Evolutionary conservation across 2,113 vertebrate genomes (phyloP), one percentile per base, ranked within the genome.

Genomic region (Rhinolophus ferrumequinum): DNA sequence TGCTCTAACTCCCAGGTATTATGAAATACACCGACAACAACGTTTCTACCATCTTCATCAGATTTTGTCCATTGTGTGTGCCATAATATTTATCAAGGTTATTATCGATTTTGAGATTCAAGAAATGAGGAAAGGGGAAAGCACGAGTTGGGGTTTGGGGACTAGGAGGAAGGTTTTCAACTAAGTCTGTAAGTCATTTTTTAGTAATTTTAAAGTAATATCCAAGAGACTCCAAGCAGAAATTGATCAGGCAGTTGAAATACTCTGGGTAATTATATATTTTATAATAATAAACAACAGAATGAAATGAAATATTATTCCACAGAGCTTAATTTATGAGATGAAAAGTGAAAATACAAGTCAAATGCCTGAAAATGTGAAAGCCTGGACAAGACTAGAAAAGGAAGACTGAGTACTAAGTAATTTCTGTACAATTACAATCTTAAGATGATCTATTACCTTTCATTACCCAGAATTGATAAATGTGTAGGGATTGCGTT

Each of bases 351-450:
- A 82, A 89, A 58, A 41, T 75, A 41, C 6, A 73, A 88, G 30
- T 88, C 52, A 80, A 93, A 86, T 94, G 60, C 79, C 47, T 93
- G 73, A 96, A 93, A 73, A 94, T 52, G 35, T 26, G 41, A 50
- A 95, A 92, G 16, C 5, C 4, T 28, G 14, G 35, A 73, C 2
- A 76, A 54, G 41, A 41, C 41, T 72, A 54, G 62, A 38, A 38
- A 84, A 88, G 77, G 11, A 58, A 73, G 35, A 90, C 15, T 19
- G 72, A 86, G 26, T 44, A 41, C 19, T 67, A 41, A n/a, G 44
- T 81, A 50, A 75, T 73, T 95, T 95, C 52, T 93, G 38, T 80
- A n/a, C 1, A 56, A 16, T 80, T 81, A 19, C 1, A 84, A 73
- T 90, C 13, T 33, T 5, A 60, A 35, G 8, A 26, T 72, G 13